These are phyloP conservation scores for Bombylius discolor DNA, from an alignment of 2,888 invertebrate species.

Conservation along the genomic window DNA sequence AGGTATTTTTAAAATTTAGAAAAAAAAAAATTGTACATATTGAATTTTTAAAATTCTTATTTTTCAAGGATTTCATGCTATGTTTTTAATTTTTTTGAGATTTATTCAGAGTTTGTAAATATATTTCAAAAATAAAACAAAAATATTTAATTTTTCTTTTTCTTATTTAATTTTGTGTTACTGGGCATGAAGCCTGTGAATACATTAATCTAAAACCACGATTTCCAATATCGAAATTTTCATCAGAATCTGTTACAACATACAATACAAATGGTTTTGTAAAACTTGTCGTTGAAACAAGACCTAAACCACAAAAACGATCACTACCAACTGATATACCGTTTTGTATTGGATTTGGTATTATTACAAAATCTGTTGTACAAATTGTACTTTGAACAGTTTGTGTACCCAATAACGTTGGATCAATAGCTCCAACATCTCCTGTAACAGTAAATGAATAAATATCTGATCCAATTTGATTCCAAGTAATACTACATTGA, in stretches of 20 bases:
- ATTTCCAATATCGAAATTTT: conserved; percentile 54
- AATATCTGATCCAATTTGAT: conserved; percentile 39
- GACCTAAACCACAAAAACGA: conserved; percentile 62
- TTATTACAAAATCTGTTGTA: conserved; percentile 58
- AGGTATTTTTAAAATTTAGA: too few relatives aligned
- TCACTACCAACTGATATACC: conserved; percentile 42
- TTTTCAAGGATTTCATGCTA: too few relatives aligned
- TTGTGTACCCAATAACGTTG: conserved; percentile 45
- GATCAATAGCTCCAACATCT: conserved; percentile 52
- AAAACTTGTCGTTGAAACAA: conserved; percentile 48
- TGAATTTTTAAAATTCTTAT: too few relatives aligned
- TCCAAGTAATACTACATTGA: conserved; percentile 59
- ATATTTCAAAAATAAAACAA: too few relatives aligned
- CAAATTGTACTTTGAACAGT: conserved; percentile 48
- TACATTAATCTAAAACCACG: conserved; percentile 61
- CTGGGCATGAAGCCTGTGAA: conserved; percentile 50
- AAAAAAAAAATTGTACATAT: too few relatives aligned
- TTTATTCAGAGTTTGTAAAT: too few relatives aligned
- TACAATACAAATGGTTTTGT: conserved; percentile 56
- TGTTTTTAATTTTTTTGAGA: too few relatives aligned
- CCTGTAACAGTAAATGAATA: conserved; percentile 60
- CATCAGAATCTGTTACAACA: conserved; percentile 52
- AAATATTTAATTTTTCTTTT: too few relatives aligned
- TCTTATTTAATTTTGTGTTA: conserved; percentile 9
- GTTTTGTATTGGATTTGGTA: conserved; percentile 50